These are phyloP conservation scores for Phyllostomus discolor DNA, from an alignment of 2,113 vertebrate species.

Conservation along the genomic window DNA sequence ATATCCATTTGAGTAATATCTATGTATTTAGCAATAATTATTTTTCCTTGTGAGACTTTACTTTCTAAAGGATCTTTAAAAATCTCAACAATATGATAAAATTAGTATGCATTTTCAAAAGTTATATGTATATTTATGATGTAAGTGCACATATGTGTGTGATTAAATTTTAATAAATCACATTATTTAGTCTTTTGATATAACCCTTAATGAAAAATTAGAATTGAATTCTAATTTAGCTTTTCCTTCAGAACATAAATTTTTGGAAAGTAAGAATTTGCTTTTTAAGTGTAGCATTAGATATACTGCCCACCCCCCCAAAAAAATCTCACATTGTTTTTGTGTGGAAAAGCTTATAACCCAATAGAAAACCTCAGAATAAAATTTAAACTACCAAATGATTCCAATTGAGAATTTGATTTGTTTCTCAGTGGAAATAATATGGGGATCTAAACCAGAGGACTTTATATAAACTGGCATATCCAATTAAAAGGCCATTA, in stretches of 20 bases:
- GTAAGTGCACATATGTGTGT: not conserved
- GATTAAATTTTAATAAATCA: not conserved
- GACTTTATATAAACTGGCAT: not conserved
- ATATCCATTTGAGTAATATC: not conserved
- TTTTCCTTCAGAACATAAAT: not conserved
- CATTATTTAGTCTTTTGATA: not conserved
- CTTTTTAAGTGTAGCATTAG: not conserved
- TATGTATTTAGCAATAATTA: not conserved
- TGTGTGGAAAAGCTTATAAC: not conserved
- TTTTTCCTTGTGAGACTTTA: not conserved
- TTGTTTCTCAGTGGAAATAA: not conserved
- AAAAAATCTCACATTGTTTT: not conserved
- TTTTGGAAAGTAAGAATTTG: not conserved
- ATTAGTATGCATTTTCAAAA: not conserved
- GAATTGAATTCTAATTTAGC: not conserved
- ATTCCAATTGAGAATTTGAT: not conserved
- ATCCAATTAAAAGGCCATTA: not conserved
- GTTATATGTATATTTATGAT: not conserved
- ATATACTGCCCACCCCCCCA: accelerated
- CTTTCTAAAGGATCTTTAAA: not conserved
- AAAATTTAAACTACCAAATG: not conserved
- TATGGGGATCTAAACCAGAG: not conserved
- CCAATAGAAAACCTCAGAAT: not conserved
- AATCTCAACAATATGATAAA: not conserved
- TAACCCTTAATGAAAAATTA: not conserved